Percentiles rank a stretch among this genome's conserved stretches.
phyloP scores from a whole-genome alignment of 2,797 vertebrate genomes.

The Anguilla pacifica region DNA sequence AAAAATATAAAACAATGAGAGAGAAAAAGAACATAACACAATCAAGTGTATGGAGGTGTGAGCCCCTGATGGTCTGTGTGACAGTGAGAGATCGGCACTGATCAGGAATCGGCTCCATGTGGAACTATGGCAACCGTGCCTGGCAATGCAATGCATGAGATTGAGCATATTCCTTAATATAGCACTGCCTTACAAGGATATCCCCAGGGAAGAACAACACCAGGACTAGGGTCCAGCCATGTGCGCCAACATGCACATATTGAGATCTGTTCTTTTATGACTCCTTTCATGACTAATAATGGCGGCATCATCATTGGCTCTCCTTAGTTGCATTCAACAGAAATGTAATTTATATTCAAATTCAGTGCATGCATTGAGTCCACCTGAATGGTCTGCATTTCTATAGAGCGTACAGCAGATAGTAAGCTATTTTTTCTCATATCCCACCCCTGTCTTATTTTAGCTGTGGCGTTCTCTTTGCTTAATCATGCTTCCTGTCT shows the following conservation, averaged over 20 bases:
- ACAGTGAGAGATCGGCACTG: constrained; percentile 48
- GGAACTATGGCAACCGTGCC: constrained; percentile 48
- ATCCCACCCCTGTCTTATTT: background rate
- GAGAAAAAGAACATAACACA: constrained; percentile 13
- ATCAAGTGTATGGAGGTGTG: constrained; percentile 33
- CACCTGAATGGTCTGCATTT: background rate
- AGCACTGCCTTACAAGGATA: constrained; percentile 25
- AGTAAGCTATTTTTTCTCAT: background rate
- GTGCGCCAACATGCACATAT: background rate
- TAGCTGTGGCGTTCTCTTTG: background rate
- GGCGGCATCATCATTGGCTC: background rate
- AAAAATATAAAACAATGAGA: background rate
- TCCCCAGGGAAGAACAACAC: background rate
- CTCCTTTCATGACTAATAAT: background rate
- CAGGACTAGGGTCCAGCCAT: background rate
- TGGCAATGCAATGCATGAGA: constrained; percentile 39
- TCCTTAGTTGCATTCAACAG: background rate
- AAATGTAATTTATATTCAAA: background rate
- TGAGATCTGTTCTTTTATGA: no score
- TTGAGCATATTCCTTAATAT: constrained; percentile 37
- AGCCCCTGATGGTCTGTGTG: constrained; percentile 37
- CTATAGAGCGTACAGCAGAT: background rate
- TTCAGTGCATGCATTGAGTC: background rate
- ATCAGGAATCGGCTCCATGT: constrained; percentile 35
- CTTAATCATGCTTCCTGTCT: background rate